Conservation (phyloP, 2,113 vertebrate species). For the Rhadina sibilatrix region DNA sequence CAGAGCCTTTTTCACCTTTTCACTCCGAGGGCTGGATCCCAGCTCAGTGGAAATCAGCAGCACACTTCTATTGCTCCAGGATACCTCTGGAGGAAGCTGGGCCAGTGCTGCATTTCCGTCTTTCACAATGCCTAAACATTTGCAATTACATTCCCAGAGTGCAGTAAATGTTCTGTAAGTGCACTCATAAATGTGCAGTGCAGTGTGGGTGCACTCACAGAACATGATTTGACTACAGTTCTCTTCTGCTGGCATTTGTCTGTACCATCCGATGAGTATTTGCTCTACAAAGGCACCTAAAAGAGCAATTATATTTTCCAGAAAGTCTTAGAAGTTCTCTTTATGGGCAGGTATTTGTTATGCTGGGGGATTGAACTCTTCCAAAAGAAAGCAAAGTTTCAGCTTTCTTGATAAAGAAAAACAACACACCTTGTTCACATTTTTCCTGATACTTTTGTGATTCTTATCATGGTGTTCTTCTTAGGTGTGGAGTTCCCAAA, state of each 20-base stretch:
- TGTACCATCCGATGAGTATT: neutral
- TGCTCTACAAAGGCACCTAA: neutral
- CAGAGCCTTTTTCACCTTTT: neutral
- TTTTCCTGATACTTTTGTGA: neutral
- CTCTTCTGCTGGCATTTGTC: neutral
- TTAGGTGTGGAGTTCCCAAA: neutral
- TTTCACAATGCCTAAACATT: neutral
- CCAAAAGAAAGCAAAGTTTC: neutral
- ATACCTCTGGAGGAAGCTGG: neutral
- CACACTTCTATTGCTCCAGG: neutral
- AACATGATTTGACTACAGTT: neutral
- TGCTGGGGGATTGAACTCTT: neutral
- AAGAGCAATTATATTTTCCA: neutral
- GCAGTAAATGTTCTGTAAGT: neutral
- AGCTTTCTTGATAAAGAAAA: neutral
- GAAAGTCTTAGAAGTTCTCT: neutral
- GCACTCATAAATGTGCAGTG: neutral
- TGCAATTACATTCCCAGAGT: neutral
- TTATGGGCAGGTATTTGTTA: neutral
- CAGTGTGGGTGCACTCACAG: neutral
- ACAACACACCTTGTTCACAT: neutral
- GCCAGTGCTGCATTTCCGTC: neutral
- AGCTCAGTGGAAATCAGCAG: neutral
- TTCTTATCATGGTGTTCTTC: neutral
- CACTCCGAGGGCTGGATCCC: neutral